Conservation (phyloP, 2,888 invertebrate genomes). For the Campaea margaritaria region DNA sequence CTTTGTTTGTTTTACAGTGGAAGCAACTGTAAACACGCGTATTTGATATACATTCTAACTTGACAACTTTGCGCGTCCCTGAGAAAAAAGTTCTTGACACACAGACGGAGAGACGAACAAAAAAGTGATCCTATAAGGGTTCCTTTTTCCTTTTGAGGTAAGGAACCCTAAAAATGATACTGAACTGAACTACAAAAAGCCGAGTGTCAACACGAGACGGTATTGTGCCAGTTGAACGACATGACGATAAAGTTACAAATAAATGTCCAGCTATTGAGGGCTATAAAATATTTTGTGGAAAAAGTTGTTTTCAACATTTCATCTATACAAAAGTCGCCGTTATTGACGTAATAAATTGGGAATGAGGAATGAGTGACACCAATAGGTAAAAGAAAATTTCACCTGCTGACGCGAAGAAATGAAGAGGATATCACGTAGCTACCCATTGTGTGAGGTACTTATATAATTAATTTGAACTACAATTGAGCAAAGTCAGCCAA, state of each 20-base stretch:
- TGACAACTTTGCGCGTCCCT: too few relatives aligned
- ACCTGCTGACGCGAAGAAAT: background rate
- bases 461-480: too few relatives aligned
- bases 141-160: too few relatives aligned
- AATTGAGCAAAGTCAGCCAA: too few relatives aligned
- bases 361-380: background rate
- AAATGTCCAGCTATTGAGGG: conserved; percentile 13
- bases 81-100: too few relatives aligned
- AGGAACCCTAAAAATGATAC: too few relatives aligned
- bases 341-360: background rate
- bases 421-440: background rate
- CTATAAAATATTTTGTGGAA: conserved; percentile 11
- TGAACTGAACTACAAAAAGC: conserved; percentile 1
- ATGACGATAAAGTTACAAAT: conserved; percentile 17
- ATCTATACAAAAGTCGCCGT: background rate
- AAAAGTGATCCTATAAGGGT: too few relatives aligned
- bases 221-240: conserved; percentile 6
- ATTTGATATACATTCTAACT: too few relatives aligned
- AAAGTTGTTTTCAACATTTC: conserved; percentile 6
- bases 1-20: too few relatives aligned
- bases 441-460: too few relatives aligned
- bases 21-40: too few relatives aligned
- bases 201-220: conserved; percentile 5
- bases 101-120: too few relatives aligned
- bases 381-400: background rate